A percentile compares a stretch with the other conserved stretches of the same genome.
phyloP scores from a whole-genome alignment of 2,113 vertebrate species.

The Malurus elegans region DNA sequence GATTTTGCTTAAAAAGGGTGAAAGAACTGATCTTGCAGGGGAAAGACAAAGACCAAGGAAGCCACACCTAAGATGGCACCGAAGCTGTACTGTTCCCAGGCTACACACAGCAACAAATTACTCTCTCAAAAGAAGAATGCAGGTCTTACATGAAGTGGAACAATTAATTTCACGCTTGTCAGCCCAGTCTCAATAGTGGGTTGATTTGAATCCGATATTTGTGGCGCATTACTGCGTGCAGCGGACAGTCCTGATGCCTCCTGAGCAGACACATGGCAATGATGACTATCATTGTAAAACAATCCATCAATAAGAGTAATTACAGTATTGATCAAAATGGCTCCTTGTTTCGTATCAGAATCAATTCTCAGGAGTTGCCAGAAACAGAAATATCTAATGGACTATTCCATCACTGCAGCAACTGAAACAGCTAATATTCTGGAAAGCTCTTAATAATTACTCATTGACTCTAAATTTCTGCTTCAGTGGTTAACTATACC shows the following conservation, averaged over 20 bases:
- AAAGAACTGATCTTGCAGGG: neutral
- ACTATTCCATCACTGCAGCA: slow-evolving; percentile 80
- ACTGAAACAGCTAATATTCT: slow-evolving; percentile 81
- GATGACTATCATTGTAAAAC: slow-evolving; percentile 79
- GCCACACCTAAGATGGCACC: slow-evolving; percentile 45
- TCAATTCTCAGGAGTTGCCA: slow-evolving; percentile 80
- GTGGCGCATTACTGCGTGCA: slow-evolving; percentile 73
- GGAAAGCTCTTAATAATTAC: slow-evolving; percentile 84
- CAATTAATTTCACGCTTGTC: slow-evolving; percentile 99
- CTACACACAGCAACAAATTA: slow-evolving; percentile 84
- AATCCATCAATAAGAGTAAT: slow-evolving; percentile 88
- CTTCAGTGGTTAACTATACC: slow-evolving; percentile 70
- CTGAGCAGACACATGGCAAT: slow-evolving; percentile 66
- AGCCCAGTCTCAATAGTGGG: slow-evolving; percentile 85
- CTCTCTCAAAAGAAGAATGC: slow-evolving; percentile 87
- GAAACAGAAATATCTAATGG: slow-evolving; percentile 81
- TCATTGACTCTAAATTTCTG: slow-evolving; percentile 80
- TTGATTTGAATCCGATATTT: slow-evolving; percentile 91
- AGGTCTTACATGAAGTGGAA: slow-evolving; percentile 92
- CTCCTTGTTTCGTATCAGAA: slow-evolving; percentile 77
- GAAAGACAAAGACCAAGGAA: slow-evolving; percentile 55
- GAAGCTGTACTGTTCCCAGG: slow-evolving; percentile 49
- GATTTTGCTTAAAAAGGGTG: neutral
- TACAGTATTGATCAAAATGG: slow-evolving; percentile 83
- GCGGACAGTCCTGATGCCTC: slow-evolving; percentile 68